Base-by-base conservation (phyloP, 2,113 vertebrate genomes). In the Saiga tatarica region DNA sequence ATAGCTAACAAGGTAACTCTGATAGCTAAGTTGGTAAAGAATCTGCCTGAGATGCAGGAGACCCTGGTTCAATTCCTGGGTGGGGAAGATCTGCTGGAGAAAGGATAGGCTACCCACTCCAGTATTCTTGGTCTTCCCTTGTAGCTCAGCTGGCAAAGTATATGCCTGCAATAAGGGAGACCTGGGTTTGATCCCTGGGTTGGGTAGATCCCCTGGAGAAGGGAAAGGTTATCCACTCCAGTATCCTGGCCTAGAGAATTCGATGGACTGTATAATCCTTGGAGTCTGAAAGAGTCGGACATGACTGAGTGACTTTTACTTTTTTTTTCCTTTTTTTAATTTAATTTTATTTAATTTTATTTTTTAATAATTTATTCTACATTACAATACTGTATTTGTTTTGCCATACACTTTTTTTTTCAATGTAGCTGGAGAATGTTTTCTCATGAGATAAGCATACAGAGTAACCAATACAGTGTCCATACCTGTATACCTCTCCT, bases 61-160 rank as follows among this genome's bases (percentile, higher is more conserved):
- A 39, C n/a, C n/a, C n/a, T 10, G 0, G 67, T 71, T 71, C 67
- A 71, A 13, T 39, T 39, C n/a, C 67, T 71, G n/a, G 10, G n/a
- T 71, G 10, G 10, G n/a, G 64, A 71, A 71, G n/a, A 39, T 23
- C 19, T 0, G 0, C 67, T 71, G n/a, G n/a, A 39, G n/a, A 71
- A 71, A 21, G 67, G n/a, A 23, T 13, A 71, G 19, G n/a, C n/a
- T 71, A 39, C 67, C n/a, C n/a, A 71, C 67, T 39, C n/a, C 67
- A 39, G 19, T 71, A 36, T 39, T 71, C 67, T 39, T 71, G 67
- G 67, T 19, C 67, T 71, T 71, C n/a, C 2, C n/a, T 39, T 71
- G 19, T 71, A 1, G 19, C n/a, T 71, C 8, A 71, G n/a, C n/a
- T 71, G n/a, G n/a, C 33, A 39, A 23, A 71, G 67, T 39, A 71